Conservation (phyloP, 2,797 vertebrate genomes). For the Chanos chanos region DNA sequence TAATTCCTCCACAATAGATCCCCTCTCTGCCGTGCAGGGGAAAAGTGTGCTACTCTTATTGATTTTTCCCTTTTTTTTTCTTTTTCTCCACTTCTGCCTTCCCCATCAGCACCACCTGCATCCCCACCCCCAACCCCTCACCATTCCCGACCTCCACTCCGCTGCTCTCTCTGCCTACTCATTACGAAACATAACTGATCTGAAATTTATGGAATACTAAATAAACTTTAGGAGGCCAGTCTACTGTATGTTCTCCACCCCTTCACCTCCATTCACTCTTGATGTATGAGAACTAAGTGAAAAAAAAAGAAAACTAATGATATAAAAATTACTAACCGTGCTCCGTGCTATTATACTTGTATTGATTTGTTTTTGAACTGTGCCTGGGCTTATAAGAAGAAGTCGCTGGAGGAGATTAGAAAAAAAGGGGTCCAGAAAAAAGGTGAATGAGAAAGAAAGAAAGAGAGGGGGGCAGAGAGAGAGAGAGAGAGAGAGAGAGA, state of each 20-base stretch:
- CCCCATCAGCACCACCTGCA: slow-evolving; percentile 70
- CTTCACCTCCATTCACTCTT: slow-evolving; percentile 60
- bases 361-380: slow-evolving; percentile 99
- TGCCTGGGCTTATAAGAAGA: slow-evolving; percentile 85
- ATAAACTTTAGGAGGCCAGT: slow-evolving; percentile 93
- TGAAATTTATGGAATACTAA: slow-evolving; percentile 99
- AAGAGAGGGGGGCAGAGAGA: background rate
- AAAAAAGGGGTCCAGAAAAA: slow-evolving; percentile 48
- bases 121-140: slow-evolving; percentile 33
- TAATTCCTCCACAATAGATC: slow-evolving; percentile 88
- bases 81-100: slow-evolving; percentile 37
- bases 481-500: slow-evolving; percentile 17
- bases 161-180: slow-evolving; percentile 79
- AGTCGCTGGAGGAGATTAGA: slow-evolving; percentile 71
- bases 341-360: slow-evolving; percentile 92
- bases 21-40: slow-evolving; percentile 85
- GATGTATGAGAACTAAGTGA: slow-evolving; percentile 80
- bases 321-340: slow-evolving; percentile 98
- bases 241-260: slow-evolving; percentile 52
- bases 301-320: slow-evolving; percentile 90
- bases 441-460: slow-evolving; percentile 33
- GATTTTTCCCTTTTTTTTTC: slow-evolving; percentile 80
- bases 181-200: slow-evolving; percentile 98
- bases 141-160: slow-evolving; percentile 49
- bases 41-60: slow-evolving; percentile 96